Conservation (phyloP, 2,888 invertebrate genomes). For the Ypsolopha sequella region DNA sequence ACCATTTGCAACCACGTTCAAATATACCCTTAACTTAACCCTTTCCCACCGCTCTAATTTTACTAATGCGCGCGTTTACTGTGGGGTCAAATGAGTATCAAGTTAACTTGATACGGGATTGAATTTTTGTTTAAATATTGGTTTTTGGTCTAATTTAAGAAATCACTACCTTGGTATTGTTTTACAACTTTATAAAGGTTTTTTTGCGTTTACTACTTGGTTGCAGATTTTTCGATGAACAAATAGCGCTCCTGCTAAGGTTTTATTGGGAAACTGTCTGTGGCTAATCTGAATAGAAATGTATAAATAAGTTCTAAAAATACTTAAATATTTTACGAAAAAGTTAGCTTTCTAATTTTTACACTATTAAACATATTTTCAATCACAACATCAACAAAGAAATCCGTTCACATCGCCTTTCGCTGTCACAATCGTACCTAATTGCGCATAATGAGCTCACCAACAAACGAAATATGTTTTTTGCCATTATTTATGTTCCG, state of each 20-base stretch:
- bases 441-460: slow-evolving; percentile 67
- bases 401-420: slow-evolving; percentile 58
- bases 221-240: no score
- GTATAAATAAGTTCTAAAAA: no score
- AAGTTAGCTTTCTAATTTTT: no score
- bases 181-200: no score
- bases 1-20: slow-evolving; percentile 34
- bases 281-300: no score
- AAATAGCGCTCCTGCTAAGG: no score
- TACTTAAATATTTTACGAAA: no score
- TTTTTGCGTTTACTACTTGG: no score
- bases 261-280: no score
- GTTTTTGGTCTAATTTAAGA: slow-evolving; percentile 8
- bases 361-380: slow-evolving; percentile 11
- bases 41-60: slow-evolving; percentile 69
- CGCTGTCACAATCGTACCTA: slow-evolving; percentile 65
- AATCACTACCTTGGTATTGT: no score
- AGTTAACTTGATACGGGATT: slow-evolving; percentile 15
- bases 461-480: slow-evolving; percentile 65
- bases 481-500: slow-evolving; percentile 59
- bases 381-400: slow-evolving; percentile 25
- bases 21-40: slow-evolving; percentile 4
- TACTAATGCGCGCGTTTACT: slow-evolving; percentile 57
- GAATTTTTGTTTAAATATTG: slow-evolving; percentile 15
- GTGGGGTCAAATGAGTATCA: slow-evolving; percentile 49